Percentiles rank a stretch among this genome's conserved stretches.
Evolutionary conservation across 2,797 vertebrate genomes (phyloP).

Genomic region (Poecilia wingei): DNA sequence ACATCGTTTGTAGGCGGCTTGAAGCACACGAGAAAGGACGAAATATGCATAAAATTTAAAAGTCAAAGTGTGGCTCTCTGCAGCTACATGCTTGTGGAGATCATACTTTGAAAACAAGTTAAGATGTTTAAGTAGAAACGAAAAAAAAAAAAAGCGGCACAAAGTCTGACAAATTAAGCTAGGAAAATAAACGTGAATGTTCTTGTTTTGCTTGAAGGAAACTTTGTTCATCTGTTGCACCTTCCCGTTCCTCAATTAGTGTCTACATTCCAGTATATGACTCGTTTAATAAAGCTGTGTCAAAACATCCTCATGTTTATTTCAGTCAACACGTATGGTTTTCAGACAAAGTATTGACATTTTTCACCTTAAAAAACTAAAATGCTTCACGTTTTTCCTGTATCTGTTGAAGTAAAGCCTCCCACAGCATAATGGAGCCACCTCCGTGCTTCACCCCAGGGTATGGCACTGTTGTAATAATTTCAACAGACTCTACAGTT

Average conservation of each 20-base stretch:
- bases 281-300: not conserved
- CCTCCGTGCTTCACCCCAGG: not conserved
- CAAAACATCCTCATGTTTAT: not conserved
- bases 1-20: not conserved
- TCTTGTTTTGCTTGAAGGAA: not conserved
- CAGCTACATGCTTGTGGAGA: not conserved
- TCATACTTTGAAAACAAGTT: not conserved
- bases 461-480: not conserved
- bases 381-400: not conserved
- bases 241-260: not conserved
- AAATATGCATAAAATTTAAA: constrained; percentile 4
- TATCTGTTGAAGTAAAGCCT: not conserved
- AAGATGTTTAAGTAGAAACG: not conserved
- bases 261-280: not conserved
- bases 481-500: not conserved
- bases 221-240: not conserved
- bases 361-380: not conserved
- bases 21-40: not conserved
- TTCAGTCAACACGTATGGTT: not conserved
- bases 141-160: not conserved
- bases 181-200: not conserved
- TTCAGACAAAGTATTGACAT: not conserved
- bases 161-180: not conserved
- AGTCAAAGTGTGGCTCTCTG: not conserved
- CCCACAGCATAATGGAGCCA: not conserved